phyloP scores from a whole-genome alignment of 2,888 invertebrate genomes.

The Aphodius granarius region DNA sequence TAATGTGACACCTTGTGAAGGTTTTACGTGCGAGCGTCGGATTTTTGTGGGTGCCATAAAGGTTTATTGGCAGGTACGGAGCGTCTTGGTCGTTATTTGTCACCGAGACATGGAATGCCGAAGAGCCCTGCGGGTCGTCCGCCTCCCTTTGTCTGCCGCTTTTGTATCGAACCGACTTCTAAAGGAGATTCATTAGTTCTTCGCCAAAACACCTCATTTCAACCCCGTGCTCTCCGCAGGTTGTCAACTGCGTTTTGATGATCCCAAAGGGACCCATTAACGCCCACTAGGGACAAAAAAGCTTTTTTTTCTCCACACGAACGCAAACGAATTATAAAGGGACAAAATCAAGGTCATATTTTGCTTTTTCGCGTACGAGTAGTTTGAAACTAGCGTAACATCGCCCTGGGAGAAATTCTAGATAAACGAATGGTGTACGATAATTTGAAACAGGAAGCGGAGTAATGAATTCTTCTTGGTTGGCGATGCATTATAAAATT shows the following conservation, averaged over 20 bases:
- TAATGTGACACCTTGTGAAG: not conserved
- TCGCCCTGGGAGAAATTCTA: no score
- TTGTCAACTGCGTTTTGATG: not conserved
- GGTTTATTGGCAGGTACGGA: slow-evolving; percentile 47
- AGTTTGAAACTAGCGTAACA: no score
- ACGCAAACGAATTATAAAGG: no score
- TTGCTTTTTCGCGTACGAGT: no score
- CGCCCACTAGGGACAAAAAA: not conserved
- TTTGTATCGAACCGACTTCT: slow-evolving; percentile 43
- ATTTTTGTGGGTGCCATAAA: slow-evolving; percentile 27
- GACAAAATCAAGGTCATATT: no score
- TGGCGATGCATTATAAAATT: not conserved
- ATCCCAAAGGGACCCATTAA: not conserved
- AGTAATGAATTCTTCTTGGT: not conserved
- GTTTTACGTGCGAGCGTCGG: not conserved
- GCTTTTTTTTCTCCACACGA: no score
- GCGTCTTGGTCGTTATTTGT: slow-evolving; percentile 49
- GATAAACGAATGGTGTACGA: no score
- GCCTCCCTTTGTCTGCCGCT: slow-evolving; percentile 45
- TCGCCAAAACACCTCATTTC: slow-evolving; percentile 9
- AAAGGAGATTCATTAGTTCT: slow-evolving; percentile 27
- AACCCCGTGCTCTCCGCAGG: not conserved
- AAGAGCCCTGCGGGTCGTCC: slow-evolving; percentile 3
- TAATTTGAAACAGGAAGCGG: not conserved
- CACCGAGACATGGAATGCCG: slow-evolving; percentile 33